These are phyloP conservation scores for Tinamus major DNA, from an alignment of 2,797 vertebrate species.

Conservation along the genomic window DNA sequence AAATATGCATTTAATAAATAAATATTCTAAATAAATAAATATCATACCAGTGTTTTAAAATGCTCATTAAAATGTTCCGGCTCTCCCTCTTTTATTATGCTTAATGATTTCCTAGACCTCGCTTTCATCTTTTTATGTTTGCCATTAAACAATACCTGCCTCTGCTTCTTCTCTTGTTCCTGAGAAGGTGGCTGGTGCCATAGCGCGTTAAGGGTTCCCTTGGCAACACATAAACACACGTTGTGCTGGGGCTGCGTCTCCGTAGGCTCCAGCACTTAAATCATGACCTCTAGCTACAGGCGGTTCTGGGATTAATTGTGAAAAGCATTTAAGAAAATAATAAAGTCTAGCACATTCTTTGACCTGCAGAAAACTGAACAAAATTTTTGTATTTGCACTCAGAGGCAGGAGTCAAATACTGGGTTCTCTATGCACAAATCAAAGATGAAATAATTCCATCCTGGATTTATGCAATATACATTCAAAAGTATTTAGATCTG, in stretches of 20 bases:
- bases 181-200: slow-evolving; percentile 29
- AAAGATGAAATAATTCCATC: background rate
- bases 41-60: background rate
- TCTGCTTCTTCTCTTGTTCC: slow-evolving; percentile 42
- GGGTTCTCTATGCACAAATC: background rate
- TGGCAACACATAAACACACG: slow-evolving; percentile 70
- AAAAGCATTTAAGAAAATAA: slow-evolving; percentile 25
- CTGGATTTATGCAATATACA: background rate
- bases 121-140: slow-evolving; percentile 24
- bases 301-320: slow-evolving; percentile 62
- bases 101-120: background rate
- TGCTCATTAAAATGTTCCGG: background rate
- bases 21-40: background rate
- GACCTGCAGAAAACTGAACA: background rate
- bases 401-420: background rate
- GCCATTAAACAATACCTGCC: slow-evolving; percentile 25
- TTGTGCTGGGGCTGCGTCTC: slow-evolving; percentile 38
- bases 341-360: slow-evolving; percentile 10
- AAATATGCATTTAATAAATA: background rate
- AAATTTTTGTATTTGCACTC: background rate
- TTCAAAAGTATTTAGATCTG: background rate
- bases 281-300: slow-evolving; percentile 49
- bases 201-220: slow-evolving; percentile 55
- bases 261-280: slow-evolving; percentile 41
- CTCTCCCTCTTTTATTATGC: background rate